These are phyloP conservation scores for Damaliscus lunatus DNA, from an alignment of 2,113 vertebrate species.

Conservation along the genomic window DNA sequence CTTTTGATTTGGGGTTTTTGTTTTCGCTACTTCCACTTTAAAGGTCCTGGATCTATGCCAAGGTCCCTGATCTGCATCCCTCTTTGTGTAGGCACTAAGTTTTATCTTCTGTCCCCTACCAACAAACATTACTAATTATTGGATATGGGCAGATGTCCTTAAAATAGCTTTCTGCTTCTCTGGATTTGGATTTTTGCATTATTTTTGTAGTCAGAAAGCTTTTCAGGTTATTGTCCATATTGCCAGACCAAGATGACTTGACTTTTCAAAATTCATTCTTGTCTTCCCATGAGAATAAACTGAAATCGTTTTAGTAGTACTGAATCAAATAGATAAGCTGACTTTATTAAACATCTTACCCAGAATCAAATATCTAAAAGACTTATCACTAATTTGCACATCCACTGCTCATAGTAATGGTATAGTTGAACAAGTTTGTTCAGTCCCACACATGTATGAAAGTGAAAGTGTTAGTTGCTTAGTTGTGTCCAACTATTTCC, in stretches of 20 bases:
- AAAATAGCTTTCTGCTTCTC: background rate
- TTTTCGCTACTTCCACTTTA: background rate
- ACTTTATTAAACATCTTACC: background rate
- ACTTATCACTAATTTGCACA: background rate
- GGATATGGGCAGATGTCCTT: background rate
- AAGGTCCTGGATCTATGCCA: background rate
- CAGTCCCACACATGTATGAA: background rate
- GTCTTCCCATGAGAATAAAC: background rate
- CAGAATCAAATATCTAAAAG: background rate
- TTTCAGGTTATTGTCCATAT: background rate
- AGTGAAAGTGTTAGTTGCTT: background rate
- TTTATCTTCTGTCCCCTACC: background rate
- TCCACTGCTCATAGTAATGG: background rate
- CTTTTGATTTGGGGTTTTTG: background rate
- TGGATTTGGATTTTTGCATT: background rate
- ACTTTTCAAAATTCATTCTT: background rate
- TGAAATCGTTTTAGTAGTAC: background rate
- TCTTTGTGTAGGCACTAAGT: background rate
- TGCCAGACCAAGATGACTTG: background rate
- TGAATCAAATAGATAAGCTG: background rate
- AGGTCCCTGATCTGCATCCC: background rate
- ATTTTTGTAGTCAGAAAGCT: background rate
- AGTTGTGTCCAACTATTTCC: background rate
- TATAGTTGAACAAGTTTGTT: background rate
- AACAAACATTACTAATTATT: background rate